These are phyloP conservation scores for Geophilus truncorum DNA, from an alignment of 2,888 invertebrate genomes.

Conservation along the genomic window DNA sequence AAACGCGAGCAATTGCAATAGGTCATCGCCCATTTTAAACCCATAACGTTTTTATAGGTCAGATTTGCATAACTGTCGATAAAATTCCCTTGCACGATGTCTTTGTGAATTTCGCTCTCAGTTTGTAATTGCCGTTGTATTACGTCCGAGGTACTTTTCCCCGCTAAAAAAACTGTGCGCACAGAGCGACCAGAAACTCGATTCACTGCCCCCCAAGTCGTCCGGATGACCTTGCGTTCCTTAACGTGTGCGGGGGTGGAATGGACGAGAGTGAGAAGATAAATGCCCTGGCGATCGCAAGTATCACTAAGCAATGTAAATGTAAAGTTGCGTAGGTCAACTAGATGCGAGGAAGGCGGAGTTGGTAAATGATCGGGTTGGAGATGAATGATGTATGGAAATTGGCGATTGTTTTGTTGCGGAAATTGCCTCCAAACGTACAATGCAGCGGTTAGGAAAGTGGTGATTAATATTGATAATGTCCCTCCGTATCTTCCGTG, in stretches of 20 bases:
- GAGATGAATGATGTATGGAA: not conserved
- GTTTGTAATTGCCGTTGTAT: slow-evolving; percentile 48
- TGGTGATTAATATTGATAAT: not conserved
- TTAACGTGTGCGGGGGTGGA: slow-evolving; percentile 63
- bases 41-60: slow-evolving; percentile 79
- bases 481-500: not conserved
- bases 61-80: slow-evolving; percentile 72
- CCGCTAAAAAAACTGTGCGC: slow-evolving; percentile 64
- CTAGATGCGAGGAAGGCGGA: not conserved
- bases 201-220: slow-evolving; percentile 61
- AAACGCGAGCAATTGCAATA: slow-evolving; percentile 63
- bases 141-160: slow-evolving; percentile 50
- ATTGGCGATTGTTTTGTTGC: not conserved
- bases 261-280: slow-evolving; percentile 60
- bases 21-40: slow-evolving; percentile 68
- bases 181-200: slow-evolving; percentile 46
- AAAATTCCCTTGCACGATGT: slow-evolving; percentile 72
- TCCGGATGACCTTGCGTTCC: slow-evolving; percentile 63
- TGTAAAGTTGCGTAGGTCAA: slow-evolving; percentile 34
- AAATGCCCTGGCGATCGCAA: slow-evolving; percentile 31
- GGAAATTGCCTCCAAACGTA: not conserved
- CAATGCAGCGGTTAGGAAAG: not conserved
- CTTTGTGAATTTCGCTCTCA: slow-evolving; percentile 57
- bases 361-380: not conserved
- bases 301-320: slow-evolving; percentile 25